These are phyloP conservation scores for Conistra vaccinii DNA, from an alignment of 2,888 invertebrate genomes.

Conservation along the genomic window DNA sequence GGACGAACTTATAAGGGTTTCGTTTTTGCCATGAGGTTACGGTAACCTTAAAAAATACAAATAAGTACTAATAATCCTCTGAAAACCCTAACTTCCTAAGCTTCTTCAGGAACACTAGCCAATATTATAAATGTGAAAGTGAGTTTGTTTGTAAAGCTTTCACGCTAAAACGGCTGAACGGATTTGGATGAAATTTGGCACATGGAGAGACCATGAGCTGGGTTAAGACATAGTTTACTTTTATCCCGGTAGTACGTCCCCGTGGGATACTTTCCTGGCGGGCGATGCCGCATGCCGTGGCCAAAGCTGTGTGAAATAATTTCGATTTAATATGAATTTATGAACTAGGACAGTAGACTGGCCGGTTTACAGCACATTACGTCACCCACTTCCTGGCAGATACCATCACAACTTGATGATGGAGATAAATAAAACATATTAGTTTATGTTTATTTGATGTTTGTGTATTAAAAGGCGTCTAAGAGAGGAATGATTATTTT, in stretches of 20 bases:
- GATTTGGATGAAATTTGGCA: too few species aligned
- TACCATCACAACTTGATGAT: conserved; percentile 36
- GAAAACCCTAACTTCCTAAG: not conserved
- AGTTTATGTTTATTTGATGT: conserved; percentile 32
- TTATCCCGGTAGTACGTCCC: too few species aligned
- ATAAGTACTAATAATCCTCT: too few species aligned
- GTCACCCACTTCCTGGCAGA: conserved; percentile 40
- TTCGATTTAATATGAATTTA: conserved; percentile 28
- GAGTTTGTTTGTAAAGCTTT: too few species aligned
- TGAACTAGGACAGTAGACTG: conserved; percentile 31
- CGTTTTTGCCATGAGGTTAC: not conserved
- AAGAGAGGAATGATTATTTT: not conserved
- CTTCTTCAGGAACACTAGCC: conserved; percentile 11
- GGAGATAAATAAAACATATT: conserved; percentile 32
- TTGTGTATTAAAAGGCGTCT: not conserved
- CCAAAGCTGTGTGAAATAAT: conserved; percentile 23
- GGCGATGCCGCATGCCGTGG: too few species aligned
- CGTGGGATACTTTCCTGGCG: too few species aligned
- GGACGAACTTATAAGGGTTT: not conserved
- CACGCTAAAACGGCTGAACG: too few species aligned
- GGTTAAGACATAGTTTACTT: too few species aligned
- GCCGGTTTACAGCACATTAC: conserved; percentile 24
- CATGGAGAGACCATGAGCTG: too few species aligned
- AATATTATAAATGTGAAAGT: too few species aligned
- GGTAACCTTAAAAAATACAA: not conserved